phyloP scores from a whole-genome alignment of 2,888 invertebrate species.

The Mallateleia sp. region DNA sequence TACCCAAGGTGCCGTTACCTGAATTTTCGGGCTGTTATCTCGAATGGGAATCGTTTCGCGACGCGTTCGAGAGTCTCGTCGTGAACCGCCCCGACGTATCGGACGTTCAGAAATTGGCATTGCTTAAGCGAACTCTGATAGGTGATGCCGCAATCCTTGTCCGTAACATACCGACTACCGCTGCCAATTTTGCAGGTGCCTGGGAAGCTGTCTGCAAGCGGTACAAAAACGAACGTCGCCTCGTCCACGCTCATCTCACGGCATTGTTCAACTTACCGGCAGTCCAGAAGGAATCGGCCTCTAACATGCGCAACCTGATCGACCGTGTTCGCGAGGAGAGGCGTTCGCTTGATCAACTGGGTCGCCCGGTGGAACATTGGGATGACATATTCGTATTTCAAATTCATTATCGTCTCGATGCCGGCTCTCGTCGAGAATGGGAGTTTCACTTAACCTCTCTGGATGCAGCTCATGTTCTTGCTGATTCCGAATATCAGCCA shows the following conservation, averaged over 20 bases:
- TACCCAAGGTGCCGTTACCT: conserved; percentile 32
- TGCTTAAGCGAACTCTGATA: conserved; percentile 60
- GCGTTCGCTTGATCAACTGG: conserved; percentile 28
- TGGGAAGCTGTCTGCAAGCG: conserved; percentile 62
- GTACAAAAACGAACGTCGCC: conserved; percentile 68
- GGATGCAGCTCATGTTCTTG: neutral
- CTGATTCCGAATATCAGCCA: neutral
- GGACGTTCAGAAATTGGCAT: conserved; percentile 64
- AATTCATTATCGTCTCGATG: neutral
- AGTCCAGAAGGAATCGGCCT: conserved; percentile 7
- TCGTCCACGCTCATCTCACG: conserved; percentile 56
- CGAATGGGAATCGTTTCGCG: conserved; percentile 45
- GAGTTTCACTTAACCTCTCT: conserved; percentile 2
- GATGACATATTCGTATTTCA: neutral
- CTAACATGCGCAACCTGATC: conserved; percentile 40
- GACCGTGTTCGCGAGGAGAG: conserved; percentile 31
- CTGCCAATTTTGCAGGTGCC: conserved; percentile 58
- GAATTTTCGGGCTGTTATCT: conserved; percentile 28
- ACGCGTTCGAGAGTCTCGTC: conserved; percentile 18
- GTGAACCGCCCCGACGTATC: too few relatives aligned
- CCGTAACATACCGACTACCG: conserved; percentile 44
- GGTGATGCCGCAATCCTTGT: conserved; percentile 64
- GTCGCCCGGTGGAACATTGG: neutral
- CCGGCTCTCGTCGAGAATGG: conserved; percentile 17
- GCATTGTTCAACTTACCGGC: conserved; percentile 42